Evolutionary conservation across 2,113 vertebrate species (phyloP), one percentile per base, ranked within the genome.

Genomic region (Phrynocephalus versicolor): DNA sequence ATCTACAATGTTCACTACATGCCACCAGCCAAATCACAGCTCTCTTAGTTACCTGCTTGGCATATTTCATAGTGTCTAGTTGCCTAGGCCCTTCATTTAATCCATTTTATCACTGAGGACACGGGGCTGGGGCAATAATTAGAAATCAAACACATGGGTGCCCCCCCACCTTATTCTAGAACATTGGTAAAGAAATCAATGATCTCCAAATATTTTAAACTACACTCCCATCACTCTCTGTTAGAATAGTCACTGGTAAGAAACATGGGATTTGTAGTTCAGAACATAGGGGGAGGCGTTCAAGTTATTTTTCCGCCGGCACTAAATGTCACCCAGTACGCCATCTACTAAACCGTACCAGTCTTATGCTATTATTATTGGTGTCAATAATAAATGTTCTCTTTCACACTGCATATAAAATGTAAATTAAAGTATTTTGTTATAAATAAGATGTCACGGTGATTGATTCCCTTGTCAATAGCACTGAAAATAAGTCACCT

Each of bases 341-440:
- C 25, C 23, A 6, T 64, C 55, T 82, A 19, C 3, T 13, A 78
- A 10, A 70, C 45, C 74, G 58, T 16, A 51, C 30, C 41, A 60
- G n/a, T 30, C 23, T 30, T 73, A 23, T 27, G 9, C 57, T 74
- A 65, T 74, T 58, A 79, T 88, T 77, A 51, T 81, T 86, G 19
- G 81, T 89, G 92, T 91, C 91, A 90, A 90, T 81, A 91, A 91
- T 90, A 86, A 74, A 88, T 91, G 89, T 86, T 90, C 72, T 86
- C 87, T 85, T 94, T 91, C 78, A 87, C 81, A 83, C 23, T 82
- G 55, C 19, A 67, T 89, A 88, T 83, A 90, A 88, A 81, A 90
- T 72, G 55, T 87, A 92, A 91, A 94, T 92, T 88, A 88, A 84
- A 90, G 14, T 58, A 88, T 81, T 81, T 64, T 39, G 79, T 30